A percentile compares a stretch with the other conserved stretches of the same genome.
These are phyloP conservation scores for Drosophila melanica DNA, from an alignment of 1,140 invertebrate genomes.

Conservation along the genomic window DNA sequence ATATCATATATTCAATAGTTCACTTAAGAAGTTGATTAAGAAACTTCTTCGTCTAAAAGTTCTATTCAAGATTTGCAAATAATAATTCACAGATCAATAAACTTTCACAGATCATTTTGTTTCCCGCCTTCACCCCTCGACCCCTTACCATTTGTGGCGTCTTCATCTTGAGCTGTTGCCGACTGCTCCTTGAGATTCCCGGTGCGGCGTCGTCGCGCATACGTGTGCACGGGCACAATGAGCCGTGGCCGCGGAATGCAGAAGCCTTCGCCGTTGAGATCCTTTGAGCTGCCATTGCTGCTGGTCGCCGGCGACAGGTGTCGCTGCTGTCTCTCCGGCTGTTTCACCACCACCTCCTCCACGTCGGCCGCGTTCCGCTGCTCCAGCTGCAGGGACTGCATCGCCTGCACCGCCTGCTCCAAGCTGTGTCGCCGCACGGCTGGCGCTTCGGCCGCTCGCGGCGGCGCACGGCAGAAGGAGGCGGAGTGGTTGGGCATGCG, in stretches of 20 bases:
- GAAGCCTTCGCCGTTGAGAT: conserved; percentile 86
- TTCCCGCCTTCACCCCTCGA: too few species aligned
- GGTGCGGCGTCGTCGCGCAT: conserved; percentile 91
- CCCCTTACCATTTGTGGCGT: conserved; percentile 55
- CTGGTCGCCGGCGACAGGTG: conserved; percentile 61
- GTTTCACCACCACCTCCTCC: background rate
- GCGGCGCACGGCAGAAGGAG: conserved; percentile 36
- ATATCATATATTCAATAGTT: too few species aligned
- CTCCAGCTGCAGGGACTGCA: conserved; percentile 48
- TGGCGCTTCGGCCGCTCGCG: background rate
- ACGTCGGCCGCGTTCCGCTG: background rate
- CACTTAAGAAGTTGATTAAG: too few species aligned
- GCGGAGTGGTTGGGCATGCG: conserved; percentile 64
- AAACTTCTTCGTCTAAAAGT: too few species aligned
- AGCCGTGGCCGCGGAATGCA: conserved; percentile 92
- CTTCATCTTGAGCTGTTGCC: conserved; percentile 38
- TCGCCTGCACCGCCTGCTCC: conserved; percentile 59
- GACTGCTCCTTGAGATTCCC: conserved; percentile 86
- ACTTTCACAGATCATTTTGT: too few species aligned
- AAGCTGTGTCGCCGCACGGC: conserved; percentile 49
- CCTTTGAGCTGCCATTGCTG: conserved; percentile 72
- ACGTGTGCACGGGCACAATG: conserved; percentile 94
- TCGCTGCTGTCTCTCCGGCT: conserved; percentile 6
- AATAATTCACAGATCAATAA: too few species aligned
- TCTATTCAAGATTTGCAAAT: too few species aligned